Evolutionary conservation across 2,113 vertebrate genomes (phyloP).

Genomic region (Rhagologus leucostigma): DNA sequence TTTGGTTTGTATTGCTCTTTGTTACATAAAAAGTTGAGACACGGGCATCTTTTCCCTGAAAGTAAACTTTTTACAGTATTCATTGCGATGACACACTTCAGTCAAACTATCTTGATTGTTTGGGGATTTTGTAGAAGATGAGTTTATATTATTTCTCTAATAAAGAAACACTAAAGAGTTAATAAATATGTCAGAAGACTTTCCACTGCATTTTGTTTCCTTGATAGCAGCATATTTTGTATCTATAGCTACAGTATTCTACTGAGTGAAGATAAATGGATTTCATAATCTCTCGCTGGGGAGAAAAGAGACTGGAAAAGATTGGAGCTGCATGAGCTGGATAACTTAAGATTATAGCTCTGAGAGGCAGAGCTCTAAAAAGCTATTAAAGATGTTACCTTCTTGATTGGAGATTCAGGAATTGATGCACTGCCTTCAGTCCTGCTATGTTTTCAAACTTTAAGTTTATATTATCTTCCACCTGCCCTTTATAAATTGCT

Average conservation of each 20-base stretch:
- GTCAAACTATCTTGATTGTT: not conserved
- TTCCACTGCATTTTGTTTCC: not conserved
- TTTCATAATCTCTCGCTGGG: slow-evolving; percentile 58
- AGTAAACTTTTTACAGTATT: not conserved
- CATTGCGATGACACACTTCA: not conserved
- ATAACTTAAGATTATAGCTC: slow-evolving; percentile 38
- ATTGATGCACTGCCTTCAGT: slow-evolving; percentile 64
- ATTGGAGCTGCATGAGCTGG: not conserved
- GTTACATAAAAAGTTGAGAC: not conserved
- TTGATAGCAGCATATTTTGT: slow-evolving; percentile 14
- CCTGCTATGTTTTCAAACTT: slow-evolving; percentile 68
- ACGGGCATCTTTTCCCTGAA: not conserved
- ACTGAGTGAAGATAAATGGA: slow-evolving; percentile 51
- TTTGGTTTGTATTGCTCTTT: not conserved
- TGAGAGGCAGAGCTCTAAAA: slow-evolving; percentile 32
- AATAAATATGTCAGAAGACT: not conserved
- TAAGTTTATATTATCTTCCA: slow-evolving; percentile 67
- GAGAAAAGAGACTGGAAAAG: slow-evolving; percentile 27
- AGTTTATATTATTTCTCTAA: not conserved
- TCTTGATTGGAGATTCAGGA: slow-evolving; percentile 59
- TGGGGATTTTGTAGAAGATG: not conserved
- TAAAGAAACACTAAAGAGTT: not conserved
- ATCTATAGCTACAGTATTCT: not conserved
- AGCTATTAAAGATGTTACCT: slow-evolving; percentile 41
- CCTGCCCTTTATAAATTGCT: slow-evolving; percentile 60